Evolutionary conservation across 2,888 invertebrate genomes (phyloP).

Genomic region (Cephus sareptanus): DNA sequence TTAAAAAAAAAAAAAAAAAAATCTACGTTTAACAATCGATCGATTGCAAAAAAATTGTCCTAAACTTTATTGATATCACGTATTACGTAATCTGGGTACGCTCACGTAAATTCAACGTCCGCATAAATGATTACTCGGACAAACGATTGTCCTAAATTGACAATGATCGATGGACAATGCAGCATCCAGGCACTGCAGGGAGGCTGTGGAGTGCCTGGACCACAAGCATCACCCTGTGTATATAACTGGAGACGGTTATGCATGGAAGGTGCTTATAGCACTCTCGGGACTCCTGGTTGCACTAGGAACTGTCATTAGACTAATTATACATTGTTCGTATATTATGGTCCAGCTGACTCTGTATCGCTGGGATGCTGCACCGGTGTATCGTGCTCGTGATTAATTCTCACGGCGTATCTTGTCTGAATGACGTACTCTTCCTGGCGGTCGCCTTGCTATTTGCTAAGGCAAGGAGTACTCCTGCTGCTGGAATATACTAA

Average conservation of each 20-base stretch:
- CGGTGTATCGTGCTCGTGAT: no score
- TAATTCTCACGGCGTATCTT: no score
- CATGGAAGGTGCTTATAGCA: slow-evolving; percentile 7
- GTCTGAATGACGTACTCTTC: neutral
- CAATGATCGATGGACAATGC: slow-evolving; percentile 40
- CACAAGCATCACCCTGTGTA: slow-evolving; percentile 18
- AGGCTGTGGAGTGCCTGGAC: slow-evolving; percentile 3
- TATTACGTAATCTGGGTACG: no score
- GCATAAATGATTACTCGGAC: no score
- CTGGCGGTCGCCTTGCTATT: neutral
- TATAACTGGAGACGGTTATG: slow-evolving; percentile 8
- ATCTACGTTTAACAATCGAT: no score
- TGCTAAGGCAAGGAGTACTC: neutral
- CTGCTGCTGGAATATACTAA: neutral
- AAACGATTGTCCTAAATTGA: slow-evolving; percentile 10
- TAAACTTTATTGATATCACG: no score
- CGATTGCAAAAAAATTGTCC: no score
- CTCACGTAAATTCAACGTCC: no score
- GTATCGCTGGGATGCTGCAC: no score
- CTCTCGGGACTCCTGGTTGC: slow-evolving; percentile 20
- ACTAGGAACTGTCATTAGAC: slow-evolving; percentile 43
- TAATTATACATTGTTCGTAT: slow-evolving; percentile 37
- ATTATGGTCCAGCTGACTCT: neutral
- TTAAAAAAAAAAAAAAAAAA: no score
- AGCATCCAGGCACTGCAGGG: slow-evolving; percentile 20